phyloP scores from a whole-genome alignment of 2,888 invertebrate genomes.

The Clostera curtula region DNA sequence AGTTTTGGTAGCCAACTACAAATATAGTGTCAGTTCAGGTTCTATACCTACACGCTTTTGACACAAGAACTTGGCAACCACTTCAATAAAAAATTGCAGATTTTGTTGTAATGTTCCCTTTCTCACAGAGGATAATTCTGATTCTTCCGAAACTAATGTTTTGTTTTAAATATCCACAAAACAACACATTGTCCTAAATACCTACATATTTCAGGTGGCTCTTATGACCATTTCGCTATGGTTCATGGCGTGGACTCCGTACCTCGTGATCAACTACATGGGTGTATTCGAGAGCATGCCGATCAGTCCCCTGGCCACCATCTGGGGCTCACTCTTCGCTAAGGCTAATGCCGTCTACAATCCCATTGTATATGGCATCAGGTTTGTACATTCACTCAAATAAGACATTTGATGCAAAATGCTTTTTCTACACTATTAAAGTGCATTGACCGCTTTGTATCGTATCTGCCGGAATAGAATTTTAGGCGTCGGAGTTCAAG shows the following conservation, averaged over 20 bases:
- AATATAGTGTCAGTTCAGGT: too few species aligned
- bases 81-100: too few species aligned
- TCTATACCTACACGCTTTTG: too few species aligned
- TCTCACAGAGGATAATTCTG: too few species aligned
- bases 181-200: slow-evolving; percentile 1
- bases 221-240: slow-evolving; percentile 92
- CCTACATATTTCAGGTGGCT: slow-evolving; percentile 80
- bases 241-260: slow-evolving; percentile 96
- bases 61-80: too few species aligned
- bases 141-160: too few species aligned
- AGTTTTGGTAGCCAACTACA: too few species aligned
- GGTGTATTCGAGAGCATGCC: slow-evolving; percentile 85
- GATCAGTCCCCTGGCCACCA: slow-evolving; percentile 86
- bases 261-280: slow-evolving; percentile 86
- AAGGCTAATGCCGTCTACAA: slow-evolving; percentile 94
- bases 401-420: neutral
- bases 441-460: too few species aligned
- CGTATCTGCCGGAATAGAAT: too few species aligned
- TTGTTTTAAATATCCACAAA: too few species aligned
- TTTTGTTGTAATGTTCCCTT: too few species aligned
- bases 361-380: slow-evolving; percentile 93
- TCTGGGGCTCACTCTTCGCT: slow-evolving; percentile 93
- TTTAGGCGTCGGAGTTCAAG: too few species aligned
- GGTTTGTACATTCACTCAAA: slow-evolving; percentile 68
- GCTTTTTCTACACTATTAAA: neutral